Evolutionary conservation across 2,888 invertebrate genomes (phyloP).

Genomic region (Thumatha senex): DNA sequence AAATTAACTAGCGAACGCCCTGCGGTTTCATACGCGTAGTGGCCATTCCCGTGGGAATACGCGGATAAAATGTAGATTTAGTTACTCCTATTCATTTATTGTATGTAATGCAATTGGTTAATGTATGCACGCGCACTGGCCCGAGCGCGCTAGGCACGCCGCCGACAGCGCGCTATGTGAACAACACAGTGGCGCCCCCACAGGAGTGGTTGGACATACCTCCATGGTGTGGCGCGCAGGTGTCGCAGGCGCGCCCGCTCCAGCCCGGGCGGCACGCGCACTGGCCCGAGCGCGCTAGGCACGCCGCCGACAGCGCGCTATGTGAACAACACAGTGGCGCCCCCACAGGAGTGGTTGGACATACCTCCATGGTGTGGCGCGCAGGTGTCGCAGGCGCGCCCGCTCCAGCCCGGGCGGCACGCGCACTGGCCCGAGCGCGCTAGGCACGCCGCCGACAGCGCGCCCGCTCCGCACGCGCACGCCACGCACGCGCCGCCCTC

Average conservation of each 20-base stretch:
- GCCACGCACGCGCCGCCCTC: slow-evolving; percentile 84
- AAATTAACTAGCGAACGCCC: too few relatives aligned
- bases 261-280: slow-evolving; percentile 90
- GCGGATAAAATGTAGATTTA: too few relatives aligned
- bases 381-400: slow-evolving; percentile 7
- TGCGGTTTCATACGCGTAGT: too few relatives aligned
- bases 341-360: not conserved
- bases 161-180: slow-evolving; percentile 88
- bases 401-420: slow-evolving; percentile 88
- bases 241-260: slow-evolving; percentile 56
- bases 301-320: slow-evolving; percentile 88
- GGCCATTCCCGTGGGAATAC: too few relatives aligned
- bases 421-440: slow-evolving; percentile 88
- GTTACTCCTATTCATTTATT: too few relatives aligned
- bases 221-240: slow-evolving; percentile 1
- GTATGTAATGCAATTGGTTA: too few relatives aligned
- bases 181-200: too few relatives aligned
- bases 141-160: slow-evolving; percentile 88
- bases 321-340: too few relatives aligned
- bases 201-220: not conserved
- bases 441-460: slow-evolving; percentile 88
- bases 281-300: slow-evolving; percentile 88
- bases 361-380: slow-evolving; percentile 4
- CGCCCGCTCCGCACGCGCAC: slow-evolving; percentile 91
- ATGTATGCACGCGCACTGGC: slow-evolving; percentile 92